Conservation (phyloP, 2,113 vertebrate species). For the Anoura caudifer region DNA sequence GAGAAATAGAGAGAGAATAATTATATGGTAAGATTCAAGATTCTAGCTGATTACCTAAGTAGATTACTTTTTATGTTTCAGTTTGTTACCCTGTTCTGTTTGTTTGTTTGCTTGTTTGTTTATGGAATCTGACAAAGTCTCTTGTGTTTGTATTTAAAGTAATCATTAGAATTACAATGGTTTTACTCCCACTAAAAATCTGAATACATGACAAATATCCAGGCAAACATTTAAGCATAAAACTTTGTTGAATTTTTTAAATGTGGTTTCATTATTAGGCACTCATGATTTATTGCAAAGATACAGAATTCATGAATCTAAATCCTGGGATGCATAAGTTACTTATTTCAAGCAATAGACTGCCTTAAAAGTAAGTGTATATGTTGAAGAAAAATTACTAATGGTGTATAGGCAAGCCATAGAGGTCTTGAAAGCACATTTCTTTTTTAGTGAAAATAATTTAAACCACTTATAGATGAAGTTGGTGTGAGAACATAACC, state of each 20-base stretch:
- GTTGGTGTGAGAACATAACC: neutral
- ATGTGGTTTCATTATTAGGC: neutral
- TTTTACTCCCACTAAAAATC: neutral
- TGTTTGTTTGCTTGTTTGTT: no score
- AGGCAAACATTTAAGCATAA: neutral
- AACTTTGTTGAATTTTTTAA: neutral
- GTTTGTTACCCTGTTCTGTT: neutral
- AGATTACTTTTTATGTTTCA: neutral
- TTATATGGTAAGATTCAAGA: neutral
- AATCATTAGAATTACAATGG: neutral
- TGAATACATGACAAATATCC: neutral
- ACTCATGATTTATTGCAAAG: neutral
- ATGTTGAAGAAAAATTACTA: neutral
- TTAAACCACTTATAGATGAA: neutral
- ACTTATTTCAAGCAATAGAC: neutral
- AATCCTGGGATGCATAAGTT: neutral
- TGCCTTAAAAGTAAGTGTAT: neutral
- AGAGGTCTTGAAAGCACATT: neutral
- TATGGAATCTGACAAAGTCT: neutral
- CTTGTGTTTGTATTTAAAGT: neutral
- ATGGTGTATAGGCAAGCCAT: neutral
- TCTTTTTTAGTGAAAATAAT: slow-evolving; percentile 11
- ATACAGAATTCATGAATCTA: neutral
- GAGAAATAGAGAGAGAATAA: neutral
- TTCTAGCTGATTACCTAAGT: neutral